Conservation (phyloP, 2,113 vertebrate genomes). For the Onychostoma macrolepis region DNA sequence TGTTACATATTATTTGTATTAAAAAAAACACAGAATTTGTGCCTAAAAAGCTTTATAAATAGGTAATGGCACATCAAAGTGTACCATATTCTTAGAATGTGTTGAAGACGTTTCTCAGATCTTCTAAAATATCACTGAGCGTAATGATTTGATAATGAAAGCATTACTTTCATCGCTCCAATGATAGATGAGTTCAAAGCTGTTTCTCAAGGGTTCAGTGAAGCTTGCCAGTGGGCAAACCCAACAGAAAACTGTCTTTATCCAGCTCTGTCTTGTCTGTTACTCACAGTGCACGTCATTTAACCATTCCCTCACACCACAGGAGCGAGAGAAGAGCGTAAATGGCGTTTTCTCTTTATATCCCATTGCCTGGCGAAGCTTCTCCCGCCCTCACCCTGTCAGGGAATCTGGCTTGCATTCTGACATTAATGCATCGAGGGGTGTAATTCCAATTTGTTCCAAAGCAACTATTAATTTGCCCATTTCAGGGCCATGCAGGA, state of each 20-base stretch:
- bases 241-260: slow-evolving; percentile 13
- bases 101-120: not conserved
- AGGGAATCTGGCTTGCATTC: slow-evolving; percentile 52
- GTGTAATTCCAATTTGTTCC: slow-evolving; percentile 89
- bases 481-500: slow-evolving; percentile 88
- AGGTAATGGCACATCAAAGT: not conserved
- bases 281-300: slow-evolving; percentile 37
- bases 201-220: not conserved
- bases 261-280: slow-evolving; percentile 19
- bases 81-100: not conserved
- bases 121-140: not conserved
- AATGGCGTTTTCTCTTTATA: slow-evolving; percentile 56
- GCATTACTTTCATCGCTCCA: not conserved
- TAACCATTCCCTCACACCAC: slow-evolving; percentile 29
- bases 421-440: slow-evolving; percentile 79
- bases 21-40: not conserved
- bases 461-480: slow-evolving; percentile 91
- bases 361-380: slow-evolving; percentile 61
- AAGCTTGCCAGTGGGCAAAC: not conserved
- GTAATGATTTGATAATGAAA: slow-evolving; percentile 33
- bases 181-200: not conserved
- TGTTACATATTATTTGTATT: too few relatives aligned
- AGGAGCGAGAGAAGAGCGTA: not conserved
- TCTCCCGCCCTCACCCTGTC: slow-evolving; percentile 49
- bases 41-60: not conserved